phyloP scores from a whole-genome alignment of 2,888 invertebrate species.

The Alitta virens region DNA sequence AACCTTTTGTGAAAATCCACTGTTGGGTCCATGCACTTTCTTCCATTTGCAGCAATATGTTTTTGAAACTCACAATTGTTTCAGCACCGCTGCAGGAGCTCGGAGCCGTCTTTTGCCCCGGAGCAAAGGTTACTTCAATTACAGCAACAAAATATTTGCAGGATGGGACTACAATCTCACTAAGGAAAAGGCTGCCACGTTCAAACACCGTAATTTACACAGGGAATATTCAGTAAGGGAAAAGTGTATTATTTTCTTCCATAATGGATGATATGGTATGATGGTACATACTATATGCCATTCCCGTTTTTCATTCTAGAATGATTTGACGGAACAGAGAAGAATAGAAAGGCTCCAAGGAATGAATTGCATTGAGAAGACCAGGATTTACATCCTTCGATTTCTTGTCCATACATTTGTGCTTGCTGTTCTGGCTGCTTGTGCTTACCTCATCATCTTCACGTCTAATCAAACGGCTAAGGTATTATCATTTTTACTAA shows the following conservation, averaged over 20 bases:
- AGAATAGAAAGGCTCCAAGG: slow-evolving; percentile 43
- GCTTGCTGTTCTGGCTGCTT: slow-evolving; percentile 64
- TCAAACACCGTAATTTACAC: slow-evolving; percentile 70
- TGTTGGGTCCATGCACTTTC: too few species aligned
- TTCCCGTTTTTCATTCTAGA: too few species aligned
- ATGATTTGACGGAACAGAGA: slow-evolving; percentile 38
- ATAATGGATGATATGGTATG: too few species aligned
- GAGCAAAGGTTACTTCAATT: slow-evolving; percentile 63
- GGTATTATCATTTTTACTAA: too few species aligned
- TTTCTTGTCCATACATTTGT: slow-evolving; percentile 72
- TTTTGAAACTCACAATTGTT: too few species aligned
- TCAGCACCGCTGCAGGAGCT: slow-evolving; percentile 26
- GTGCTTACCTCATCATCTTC: slow-evolving; percentile 46
- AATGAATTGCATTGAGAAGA: slow-evolving; percentile 60
- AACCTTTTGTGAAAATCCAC: too few species aligned
- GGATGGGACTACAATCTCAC: slow-evolving; percentile 27
- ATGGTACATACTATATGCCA: too few species aligned
- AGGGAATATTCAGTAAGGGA: slow-evolving; percentile 14
- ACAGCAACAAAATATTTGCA: slow-evolving; percentile 21
- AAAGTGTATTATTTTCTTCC: too few species aligned
- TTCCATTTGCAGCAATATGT: too few species aligned
- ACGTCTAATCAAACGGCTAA: slow-evolving; percentile 34
- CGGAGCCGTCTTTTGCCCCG: slow-evolving; percentile 63
- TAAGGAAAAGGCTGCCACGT: slow-evolving; percentile 69
- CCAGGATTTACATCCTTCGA: slow-evolving; percentile 68